Conservation (phyloP, 2,888 invertebrate genomes). For the Chrysina gloriosa region DNA sequence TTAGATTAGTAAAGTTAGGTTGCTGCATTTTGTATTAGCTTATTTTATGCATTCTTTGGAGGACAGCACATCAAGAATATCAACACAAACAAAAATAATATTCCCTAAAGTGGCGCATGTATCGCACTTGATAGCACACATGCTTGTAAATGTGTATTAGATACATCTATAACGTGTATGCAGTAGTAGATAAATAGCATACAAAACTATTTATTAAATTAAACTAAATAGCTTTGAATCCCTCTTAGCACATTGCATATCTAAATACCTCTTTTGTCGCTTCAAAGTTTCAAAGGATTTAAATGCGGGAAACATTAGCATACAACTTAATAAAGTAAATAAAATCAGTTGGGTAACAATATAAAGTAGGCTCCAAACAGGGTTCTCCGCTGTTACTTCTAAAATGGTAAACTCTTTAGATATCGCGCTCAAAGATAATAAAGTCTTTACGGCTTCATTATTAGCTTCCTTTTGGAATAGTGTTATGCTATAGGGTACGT, state of each 20-base stretch:
- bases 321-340: constrained; percentile 26
- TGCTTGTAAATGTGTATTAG: no score
- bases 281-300: constrained; percentile 19
- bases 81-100: no score
- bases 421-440: constrained; percentile 25
- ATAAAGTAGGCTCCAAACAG: constrained; percentile 19
- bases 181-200: no score
- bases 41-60: no score
- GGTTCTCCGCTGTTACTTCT: constrained; percentile 11
- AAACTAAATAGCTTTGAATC: constrained; percentile 1
- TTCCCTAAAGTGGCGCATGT: no score
- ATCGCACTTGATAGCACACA: no score
- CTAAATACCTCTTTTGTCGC: not conserved
- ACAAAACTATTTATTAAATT: no score
- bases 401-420: constrained; percentile 24
- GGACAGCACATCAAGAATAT: no score
- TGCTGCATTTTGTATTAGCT: no score
- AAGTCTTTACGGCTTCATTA: constrained; percentile 34
- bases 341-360: constrained; percentile 10
- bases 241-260: constrained; percentile 1
- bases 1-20: no score
- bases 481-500: constrained; percentile 32
- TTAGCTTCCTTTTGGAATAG: constrained; percentile 37
- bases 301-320: not conserved
- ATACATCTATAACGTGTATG: no score